phyloP scores from a whole-genome alignment of 2,888 invertebrate genomes.

The Drosophila neutralis region DNA sequence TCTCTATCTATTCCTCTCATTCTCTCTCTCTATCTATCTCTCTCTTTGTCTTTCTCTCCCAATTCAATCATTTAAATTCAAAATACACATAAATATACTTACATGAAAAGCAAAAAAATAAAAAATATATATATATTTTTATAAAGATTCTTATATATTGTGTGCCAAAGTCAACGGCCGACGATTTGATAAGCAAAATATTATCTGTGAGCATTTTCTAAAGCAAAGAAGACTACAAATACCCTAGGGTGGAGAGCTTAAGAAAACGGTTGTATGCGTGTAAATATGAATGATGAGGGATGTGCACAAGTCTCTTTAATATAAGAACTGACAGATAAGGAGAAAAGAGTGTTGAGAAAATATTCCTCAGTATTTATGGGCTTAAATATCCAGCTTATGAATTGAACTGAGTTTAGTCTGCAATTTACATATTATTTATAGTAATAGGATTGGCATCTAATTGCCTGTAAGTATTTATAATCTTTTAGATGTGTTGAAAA shows the following conservation, averaged over 20 bases:
- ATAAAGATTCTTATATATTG: constrained; percentile 28
- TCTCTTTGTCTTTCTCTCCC: constrained; percentile 22
- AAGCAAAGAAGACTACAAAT: constrained; percentile 26
- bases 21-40: constrained; percentile 3
- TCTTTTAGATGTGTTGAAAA: not conserved
- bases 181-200: constrained; percentile 37
- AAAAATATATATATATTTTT: constrained; percentile 20
- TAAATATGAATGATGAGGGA: not conserved
- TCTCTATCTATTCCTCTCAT: constrained; percentile 6
- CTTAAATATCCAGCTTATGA: not conserved
- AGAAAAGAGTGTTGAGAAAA: not conserved
- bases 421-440: not conserved
- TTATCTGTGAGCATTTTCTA: constrained; percentile 18
- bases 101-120: constrained; percentile 28
- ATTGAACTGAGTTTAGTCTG: not conserved
- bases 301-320: not conserved
- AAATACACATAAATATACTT: constrained; percentile 68
- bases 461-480: not conserved
- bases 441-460: not conserved
- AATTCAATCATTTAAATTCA: constrained; percentile 79
- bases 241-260: constrained; percentile 28
- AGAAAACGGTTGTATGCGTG: not conserved
- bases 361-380: not conserved
- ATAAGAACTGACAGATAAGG: not conserved
- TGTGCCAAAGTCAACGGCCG: constrained; percentile 51